A percentile compares a stretch with the other conserved stretches of the same genome.
phyloP scores from a whole-genome alignment of 2,113 vertebrate genomes.

The Xiphophorus hellerii region DNA sequence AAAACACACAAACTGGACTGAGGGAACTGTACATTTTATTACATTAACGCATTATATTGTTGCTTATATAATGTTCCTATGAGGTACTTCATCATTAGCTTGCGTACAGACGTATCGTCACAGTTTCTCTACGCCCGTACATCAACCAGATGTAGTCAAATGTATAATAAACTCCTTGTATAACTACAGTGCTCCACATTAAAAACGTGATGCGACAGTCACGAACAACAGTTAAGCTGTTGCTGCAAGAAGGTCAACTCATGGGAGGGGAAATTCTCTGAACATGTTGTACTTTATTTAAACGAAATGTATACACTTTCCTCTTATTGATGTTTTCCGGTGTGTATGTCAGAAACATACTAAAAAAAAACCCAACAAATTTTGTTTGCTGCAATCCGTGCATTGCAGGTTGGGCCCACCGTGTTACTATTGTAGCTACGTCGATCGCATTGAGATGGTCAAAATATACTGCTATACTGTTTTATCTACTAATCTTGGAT shows the following conservation, averaged over 20 bases:
- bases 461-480: neutral
- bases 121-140: neutral
- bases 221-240: constrained; percentile 14
- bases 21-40: neutral
- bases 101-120: neutral
- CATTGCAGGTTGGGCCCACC: neutral
- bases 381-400: neutral
- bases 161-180: neutral
- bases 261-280: neutral
- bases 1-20: neutral
- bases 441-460: neutral
- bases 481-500: neutral
- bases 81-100: neutral
- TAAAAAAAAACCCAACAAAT: neutral
- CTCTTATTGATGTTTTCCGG: neutral
- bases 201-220: constrained; percentile 7
- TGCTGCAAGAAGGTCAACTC: constrained; percentile 32
- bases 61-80: neutral
- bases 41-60: neutral
- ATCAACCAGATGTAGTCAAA: neutral
- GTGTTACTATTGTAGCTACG: neutral
- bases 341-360: neutral
- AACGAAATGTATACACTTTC: neutral
- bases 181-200: neutral
- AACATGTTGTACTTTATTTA: neutral